Evolutionary conservation across 1,140 invertebrate genomes (phyloP).

Genomic region (Platyscapa corneri): DNA sequence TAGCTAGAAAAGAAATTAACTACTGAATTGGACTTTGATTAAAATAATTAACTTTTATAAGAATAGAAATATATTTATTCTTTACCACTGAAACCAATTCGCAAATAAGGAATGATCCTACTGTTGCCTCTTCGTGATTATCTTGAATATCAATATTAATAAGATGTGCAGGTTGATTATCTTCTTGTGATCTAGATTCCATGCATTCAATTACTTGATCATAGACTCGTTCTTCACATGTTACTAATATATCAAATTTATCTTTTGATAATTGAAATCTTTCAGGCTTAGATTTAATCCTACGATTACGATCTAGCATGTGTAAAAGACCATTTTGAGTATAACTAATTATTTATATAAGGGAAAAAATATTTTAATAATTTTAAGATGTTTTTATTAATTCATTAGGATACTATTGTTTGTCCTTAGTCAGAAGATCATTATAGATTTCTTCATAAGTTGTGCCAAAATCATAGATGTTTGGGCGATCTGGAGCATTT

Average conservation of each 20-base stretch:
- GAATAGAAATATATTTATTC: slow-evolving; percentile 41
- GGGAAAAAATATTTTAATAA: slow-evolving; percentile 32
- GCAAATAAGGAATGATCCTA: slow-evolving; percentile 98
- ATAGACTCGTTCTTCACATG: slow-evolving; percentile 98
- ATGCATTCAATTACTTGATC: slow-evolving; percentile 92
- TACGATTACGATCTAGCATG: slow-evolving; percentile 97
- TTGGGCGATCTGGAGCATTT: slow-evolving; percentile 94
- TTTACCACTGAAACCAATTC: slow-evolving; percentile 92
- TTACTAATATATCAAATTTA: slow-evolving; percentile 97
- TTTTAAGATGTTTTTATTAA: slow-evolving; percentile 33
- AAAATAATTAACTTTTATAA: slow-evolving; percentile 26
- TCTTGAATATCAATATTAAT: slow-evolving; percentile 99
- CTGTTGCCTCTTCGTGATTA: slow-evolving; percentile 99
- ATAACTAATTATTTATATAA: slow-evolving; percentile 79
- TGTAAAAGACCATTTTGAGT: slow-evolving; percentile 99
- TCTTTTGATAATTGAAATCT: slow-evolving; percentile 93
- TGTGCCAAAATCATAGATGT: slow-evolving; percentile 98
- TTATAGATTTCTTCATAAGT: slow-evolving; percentile 98
- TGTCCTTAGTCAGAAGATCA: slow-evolving; percentile 92
- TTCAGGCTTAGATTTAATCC: slow-evolving; percentile 96
- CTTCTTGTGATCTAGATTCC: slow-evolving; percentile 81
- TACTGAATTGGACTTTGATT: slow-evolving; percentile 18
- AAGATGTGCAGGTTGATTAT: slow-evolving; percentile 93
- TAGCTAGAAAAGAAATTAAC: slow-evolving; percentile 78
- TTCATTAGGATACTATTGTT: slow-evolving; percentile 85